phyloP scores from a whole-genome alignment of 1,140 invertebrate species.

The Wasmannia auropunctata region DNA sequence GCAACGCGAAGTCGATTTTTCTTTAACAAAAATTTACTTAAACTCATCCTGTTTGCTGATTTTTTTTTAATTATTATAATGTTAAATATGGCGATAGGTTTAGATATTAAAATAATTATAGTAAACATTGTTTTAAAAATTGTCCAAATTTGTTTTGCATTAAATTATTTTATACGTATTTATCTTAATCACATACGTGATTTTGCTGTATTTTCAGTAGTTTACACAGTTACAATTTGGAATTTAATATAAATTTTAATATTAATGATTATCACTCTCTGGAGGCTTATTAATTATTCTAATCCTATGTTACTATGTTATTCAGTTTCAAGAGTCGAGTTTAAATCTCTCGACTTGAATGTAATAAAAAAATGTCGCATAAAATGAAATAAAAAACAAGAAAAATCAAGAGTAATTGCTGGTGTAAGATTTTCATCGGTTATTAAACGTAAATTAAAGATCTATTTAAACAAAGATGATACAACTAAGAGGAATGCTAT shows the following conservation, averaged over 20 bases:
- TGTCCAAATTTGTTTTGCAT: background rate
- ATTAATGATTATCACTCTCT: background rate
- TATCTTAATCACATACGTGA: background rate
- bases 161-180: background rate
- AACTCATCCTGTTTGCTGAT: background rate
- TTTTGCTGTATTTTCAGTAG: background rate
- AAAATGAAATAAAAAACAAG: background rate
- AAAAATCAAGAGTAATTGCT: background rate
- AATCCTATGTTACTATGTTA: background rate
- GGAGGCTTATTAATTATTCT: background rate
- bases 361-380: background rate
- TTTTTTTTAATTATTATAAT: background rate
- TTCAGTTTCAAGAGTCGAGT: background rate
- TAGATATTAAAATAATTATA: background rate
- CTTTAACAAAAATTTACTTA: background rate
- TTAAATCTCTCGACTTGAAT: background rate
- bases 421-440: background rate
- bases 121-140: background rate
- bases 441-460: constrained; percentile 3
- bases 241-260: background rate
- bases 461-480: background rate
- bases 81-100: background rate
- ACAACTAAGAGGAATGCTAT: background rate
- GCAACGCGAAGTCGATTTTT: background rate
- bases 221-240: background rate